Evolutionary conservation across 2,113 vertebrate species (phyloP).

Genomic region (Macaca fascicularis): T2T-MFA8v1.1 NC_088379.1:106852001-106852500

Average conservation of each 20-base stretch:
- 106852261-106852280: conserved; percentile 93
- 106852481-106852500: background rate
- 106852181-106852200: background rate
- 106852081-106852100: background rate
- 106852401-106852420: conserved; percentile 98
- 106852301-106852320: conserved; percentile 96
- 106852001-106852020: background rate
- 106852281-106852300: conserved; percentile 96
- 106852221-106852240: conserved; percentile 98
- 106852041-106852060: background rate
- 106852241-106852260: conserved; percentile 99
- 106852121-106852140: background rate
- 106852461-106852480: background rate
- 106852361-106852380: conserved; percentile 98
- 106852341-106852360: conserved; percentile 98
- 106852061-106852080: background rate
- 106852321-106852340: conserved; percentile 98
- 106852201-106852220: conserved; percentile 41
- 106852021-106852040: background rate
- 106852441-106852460: conserved; percentile 30
- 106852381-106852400: conserved; percentile 98
- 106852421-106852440: conserved; percentile 88
- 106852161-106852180: background rate
- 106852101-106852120: background rate
- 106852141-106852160: background rate